Percentiles rank a stretch among this genome's conserved stretches.
These are phyloP conservation scores for Melanotaenia trifasciata DNA, from an alignment of 2,797 vertebrate genomes.

Conservation along the genomic window DNA sequence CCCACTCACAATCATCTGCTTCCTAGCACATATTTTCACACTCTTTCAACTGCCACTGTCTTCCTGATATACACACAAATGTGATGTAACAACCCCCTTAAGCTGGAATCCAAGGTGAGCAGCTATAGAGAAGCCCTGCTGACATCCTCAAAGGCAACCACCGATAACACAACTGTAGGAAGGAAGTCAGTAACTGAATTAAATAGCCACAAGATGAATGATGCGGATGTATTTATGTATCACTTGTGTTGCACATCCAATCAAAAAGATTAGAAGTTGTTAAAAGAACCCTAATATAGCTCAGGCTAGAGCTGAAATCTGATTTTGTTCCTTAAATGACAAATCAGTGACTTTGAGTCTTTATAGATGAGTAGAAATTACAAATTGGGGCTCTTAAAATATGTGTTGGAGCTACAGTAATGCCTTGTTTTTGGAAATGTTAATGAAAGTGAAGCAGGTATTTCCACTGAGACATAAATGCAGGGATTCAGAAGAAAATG, in stretches of 20 bases:
- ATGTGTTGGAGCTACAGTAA: not conserved
- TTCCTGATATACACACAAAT: conserved; percentile 55
- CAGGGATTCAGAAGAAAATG: not conserved
- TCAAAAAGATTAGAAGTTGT: not conserved
- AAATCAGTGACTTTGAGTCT: too few species aligned
- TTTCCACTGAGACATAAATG: too few species aligned
- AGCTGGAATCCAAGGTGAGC: conserved; percentile 51
- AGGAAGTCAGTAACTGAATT: conserved; percentile 3
- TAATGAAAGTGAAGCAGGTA: too few species aligned
- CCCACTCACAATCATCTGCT: conserved; percentile 63
- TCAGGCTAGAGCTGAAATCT: too few species aligned
- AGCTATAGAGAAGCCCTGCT: conserved; percentile 39
- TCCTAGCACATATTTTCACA: conserved; percentile 61
- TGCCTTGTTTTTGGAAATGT: not conserved
- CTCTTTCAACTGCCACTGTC: conserved; percentile 28
- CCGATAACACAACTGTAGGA: conserved; percentile 1
- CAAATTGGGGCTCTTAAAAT: too few species aligned
- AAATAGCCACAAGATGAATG: conserved; percentile 15
- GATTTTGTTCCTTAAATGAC: not conserved
- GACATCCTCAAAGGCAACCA: conserved; percentile 44
- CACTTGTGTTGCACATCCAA: not conserved
- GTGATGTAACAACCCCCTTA: conserved; percentile 58
- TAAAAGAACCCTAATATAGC: too few species aligned
- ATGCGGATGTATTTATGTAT: not conserved
- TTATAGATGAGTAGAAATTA: too few species aligned